Base-by-base conservation (phyloP, 1,140 invertebrate genomes). In the Zeugodacus cucurbitae region DNA sequence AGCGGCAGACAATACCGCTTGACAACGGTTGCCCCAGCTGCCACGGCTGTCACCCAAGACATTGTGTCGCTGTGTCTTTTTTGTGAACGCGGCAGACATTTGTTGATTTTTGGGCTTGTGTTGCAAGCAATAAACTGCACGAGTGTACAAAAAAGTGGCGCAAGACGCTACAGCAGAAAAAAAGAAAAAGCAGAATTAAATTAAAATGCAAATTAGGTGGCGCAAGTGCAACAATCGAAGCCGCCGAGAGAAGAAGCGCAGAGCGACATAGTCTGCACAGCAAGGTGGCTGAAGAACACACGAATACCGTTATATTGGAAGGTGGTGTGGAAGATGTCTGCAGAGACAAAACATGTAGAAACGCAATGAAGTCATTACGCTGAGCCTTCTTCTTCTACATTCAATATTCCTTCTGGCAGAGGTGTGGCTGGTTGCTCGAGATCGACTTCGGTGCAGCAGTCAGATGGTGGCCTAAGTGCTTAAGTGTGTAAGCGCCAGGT, bases 171-270 rank as follows among this genome's bases (percentile, higher is more conserved):
- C 41, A 86, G 32, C 44, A 57, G 26, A 86, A 54, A 59, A 86
- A 29, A 58, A 59, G 20, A 86, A 86, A 86, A 59, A n/a, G 22
- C 37, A n/a, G 44, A 86, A 86, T 86, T 86, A 86, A 86, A 86
- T 86, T 86, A 86, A 86, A 86, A 86, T 86, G 85, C 57, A 86
- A 86, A 86, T 86, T 86, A 86, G 85, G 29, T 86, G 57, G 48
- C 26, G 22, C 48, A 86, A 86, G 44, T 82, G 74, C 74, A 82
- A 82, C 74, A 48, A 82, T 82, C 74, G 74, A 22, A 48, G n/a
- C 22, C 74, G 17, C 8, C 22, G 37, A 29, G 74, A 11, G 37
- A 48, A 48, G 74, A 44, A 82, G 41, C 74, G 34, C 8, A 14
- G 44, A 8, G n/a, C n/a, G 74, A 14, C n/a, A 22, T 41, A 41